A percentile compares a stretch with the other conserved stretches of the same genome.
Conservation (phyloP, 2,113 vertebrate genomes). For the Danionella cerebrum region DNA sequence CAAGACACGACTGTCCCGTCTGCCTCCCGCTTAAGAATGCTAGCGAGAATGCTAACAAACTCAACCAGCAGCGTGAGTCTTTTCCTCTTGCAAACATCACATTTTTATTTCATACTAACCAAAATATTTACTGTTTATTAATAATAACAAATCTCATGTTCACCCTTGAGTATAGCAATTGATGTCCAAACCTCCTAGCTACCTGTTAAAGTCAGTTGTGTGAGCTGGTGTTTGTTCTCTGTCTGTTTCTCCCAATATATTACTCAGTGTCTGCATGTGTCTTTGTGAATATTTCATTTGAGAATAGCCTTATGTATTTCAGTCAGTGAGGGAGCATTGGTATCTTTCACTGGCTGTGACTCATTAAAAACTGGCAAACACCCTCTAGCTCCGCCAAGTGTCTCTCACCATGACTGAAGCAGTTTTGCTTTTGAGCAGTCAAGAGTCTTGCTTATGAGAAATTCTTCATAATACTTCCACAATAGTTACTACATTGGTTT, state of each 20-base stretch:
- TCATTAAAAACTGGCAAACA: conserved; percentile 54
- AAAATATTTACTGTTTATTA: too few species aligned
- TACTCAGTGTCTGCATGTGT: not conserved
- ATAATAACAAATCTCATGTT: too few species aligned
- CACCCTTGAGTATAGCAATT: too few species aligned
- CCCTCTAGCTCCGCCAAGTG: conserved; percentile 7
- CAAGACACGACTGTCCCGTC: conserved; percentile 68
- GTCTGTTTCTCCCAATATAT: too few species aligned
- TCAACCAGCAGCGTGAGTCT: conserved; percentile 64
- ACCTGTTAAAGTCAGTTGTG: too few species aligned
- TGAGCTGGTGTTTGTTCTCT: too few species aligned
- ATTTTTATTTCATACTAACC: not conserved
- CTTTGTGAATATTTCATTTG: not conserved
- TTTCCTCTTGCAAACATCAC: conserved; percentile 55
- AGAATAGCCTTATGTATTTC: too few species aligned
- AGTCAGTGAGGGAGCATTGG: too few species aligned
- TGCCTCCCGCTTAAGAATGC: conserved; percentile 70
- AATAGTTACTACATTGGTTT: too few species aligned
- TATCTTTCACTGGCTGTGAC: conserved; percentile 36
- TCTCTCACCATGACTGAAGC: conserved; percentile 30
- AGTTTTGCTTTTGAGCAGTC: conserved; percentile 30
- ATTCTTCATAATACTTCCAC: not conserved
- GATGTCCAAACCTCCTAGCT: too few species aligned
- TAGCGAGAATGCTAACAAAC: conserved; percentile 55
- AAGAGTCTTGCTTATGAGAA: conserved; percentile 23